Conservation (phyloP, 2,888 invertebrate genomes). For the Epirrhoe tristata region DNA sequence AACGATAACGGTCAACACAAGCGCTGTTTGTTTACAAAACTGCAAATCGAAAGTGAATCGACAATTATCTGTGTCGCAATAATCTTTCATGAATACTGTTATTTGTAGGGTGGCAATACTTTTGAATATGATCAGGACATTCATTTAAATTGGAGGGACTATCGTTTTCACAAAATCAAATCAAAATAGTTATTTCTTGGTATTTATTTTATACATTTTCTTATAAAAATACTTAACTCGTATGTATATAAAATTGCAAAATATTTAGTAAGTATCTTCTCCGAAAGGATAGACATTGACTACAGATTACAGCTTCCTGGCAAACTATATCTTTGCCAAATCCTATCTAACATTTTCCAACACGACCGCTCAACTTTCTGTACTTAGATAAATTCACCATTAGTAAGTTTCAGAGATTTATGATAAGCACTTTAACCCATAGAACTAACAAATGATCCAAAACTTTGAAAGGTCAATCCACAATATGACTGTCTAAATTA, state of each 20-base stretch:
- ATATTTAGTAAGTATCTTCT: too few relatives aligned
- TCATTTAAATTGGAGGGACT: neutral
- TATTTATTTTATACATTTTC: too few relatives aligned
- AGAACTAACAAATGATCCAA: slow-evolving; percentile 10
- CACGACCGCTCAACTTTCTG: neutral
- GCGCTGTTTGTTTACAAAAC: slow-evolving; percentile 22
- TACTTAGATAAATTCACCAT: neutral
- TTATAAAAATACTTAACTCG: too few relatives aligned
- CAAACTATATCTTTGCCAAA: too few relatives aligned
- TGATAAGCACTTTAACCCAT: neutral
- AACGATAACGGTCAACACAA: neutral
- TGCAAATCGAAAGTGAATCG: slow-evolving; percentile 54
- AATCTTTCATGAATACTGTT: slow-evolving; percentile 58
- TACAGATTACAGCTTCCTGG: too few relatives aligned
- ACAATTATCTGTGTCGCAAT: slow-evolving; percentile 50
- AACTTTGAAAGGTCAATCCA: slow-evolving; percentile 13
- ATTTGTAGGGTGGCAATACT: slow-evolving; percentile 49
- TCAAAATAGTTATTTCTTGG: too few relatives aligned
- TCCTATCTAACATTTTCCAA: neutral
- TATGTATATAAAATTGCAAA: too few relatives aligned
- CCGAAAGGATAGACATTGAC: too few relatives aligned
- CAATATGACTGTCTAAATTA: slow-evolving; percentile 12
- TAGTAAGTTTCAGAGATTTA: slow-evolving; percentile 3
- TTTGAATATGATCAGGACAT: neutral
- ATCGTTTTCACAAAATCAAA: too few relatives aligned